These are phyloP conservation scores for Numenius phaeopus DNA, from an alignment of 2,797 vertebrate genomes.

Conservation along the genomic window DNA sequence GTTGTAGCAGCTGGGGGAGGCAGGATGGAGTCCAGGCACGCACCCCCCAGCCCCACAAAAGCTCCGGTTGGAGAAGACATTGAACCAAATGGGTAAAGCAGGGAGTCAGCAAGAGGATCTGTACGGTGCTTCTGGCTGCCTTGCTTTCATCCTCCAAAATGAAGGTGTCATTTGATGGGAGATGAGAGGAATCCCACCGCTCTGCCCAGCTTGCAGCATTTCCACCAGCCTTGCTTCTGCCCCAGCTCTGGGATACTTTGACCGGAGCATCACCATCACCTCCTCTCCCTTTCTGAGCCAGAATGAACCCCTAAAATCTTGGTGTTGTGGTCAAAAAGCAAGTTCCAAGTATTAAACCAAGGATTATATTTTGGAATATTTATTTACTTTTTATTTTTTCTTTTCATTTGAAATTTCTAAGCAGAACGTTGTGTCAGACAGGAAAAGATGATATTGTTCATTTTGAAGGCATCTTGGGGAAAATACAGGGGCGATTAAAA, in stretches of 20 bases:
- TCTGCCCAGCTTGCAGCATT: not conserved
- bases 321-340: not conserved
- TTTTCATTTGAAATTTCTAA: not conserved
- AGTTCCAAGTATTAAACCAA: not conserved
- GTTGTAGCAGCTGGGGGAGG: accelerated
- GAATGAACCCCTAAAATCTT: not conserved
- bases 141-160: not conserved
- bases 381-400: not conserved
- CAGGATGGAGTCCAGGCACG: not conserved
- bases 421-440: not conserved
- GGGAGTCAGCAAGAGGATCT: not conserved
- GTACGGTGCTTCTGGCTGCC: not conserved
- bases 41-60: not conserved
- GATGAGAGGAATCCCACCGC: not conserved
- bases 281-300: not conserved
- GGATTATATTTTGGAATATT: not conserved
- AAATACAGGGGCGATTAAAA: not conserved
- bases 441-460: not conserved
- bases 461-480: not conserved
- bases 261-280: not conserved
- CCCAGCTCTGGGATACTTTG: not conserved
- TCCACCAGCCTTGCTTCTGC: not conserved
- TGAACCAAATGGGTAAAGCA: not conserved
- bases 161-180: not conserved
- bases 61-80: not conserved